Evolutionary conservation across 92 coral and sea anemone species (phyloP), one percentile per base, ranked within the genome.

Genomic region (Phenganax marumi): DNA sequence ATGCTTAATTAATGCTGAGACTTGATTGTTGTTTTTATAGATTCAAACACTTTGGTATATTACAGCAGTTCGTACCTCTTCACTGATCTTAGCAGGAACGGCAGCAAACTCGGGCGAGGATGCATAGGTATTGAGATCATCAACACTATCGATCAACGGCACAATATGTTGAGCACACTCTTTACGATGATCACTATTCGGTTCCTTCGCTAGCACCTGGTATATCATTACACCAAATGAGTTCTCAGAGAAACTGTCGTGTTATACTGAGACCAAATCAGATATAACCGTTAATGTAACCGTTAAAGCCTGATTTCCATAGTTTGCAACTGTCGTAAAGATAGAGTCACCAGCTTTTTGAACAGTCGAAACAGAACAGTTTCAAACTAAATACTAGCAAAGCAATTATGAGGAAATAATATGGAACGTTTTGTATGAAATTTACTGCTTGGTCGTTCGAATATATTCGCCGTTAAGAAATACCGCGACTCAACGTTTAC

Each of bases 91-190:
- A 11, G 98, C 98, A 10, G 97, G 98, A 0, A 95, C 89, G 0
- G 98, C 86, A 43, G 98, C 97, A 63, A 95, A 95, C 58, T 95
- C 98, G 47, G 98, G 97, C 18, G 98, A 95, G 33, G 93, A 85
- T 0, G 98, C 98, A 73, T 95, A 95, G 0, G 98, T 97, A 22
- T 97, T 92, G 18, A 95, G 89, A 56, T 97, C 87, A 39, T 95
- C 96, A 10, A 95, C 98, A 55, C 98, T 95, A 86, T 95, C 89
- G n/a, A 94, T 84, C 61, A 95, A 86, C 12, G 98, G 98, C 52
- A 87, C 90, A 47, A 97, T 91, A 12, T 92, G 88, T 14, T 84
- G 90, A 8, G 96, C 98, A 77, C 98, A 93, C 18, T 7, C 92
- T 88, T 11, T 78, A 13, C 83, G 71, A 46, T 78, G 19, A n/a